Evolutionary conservation across 2,797 vertebrate genomes (phyloP), one percentile per base, ranked within the genome.

Genomic region (Sus cebifrons): DNA sequence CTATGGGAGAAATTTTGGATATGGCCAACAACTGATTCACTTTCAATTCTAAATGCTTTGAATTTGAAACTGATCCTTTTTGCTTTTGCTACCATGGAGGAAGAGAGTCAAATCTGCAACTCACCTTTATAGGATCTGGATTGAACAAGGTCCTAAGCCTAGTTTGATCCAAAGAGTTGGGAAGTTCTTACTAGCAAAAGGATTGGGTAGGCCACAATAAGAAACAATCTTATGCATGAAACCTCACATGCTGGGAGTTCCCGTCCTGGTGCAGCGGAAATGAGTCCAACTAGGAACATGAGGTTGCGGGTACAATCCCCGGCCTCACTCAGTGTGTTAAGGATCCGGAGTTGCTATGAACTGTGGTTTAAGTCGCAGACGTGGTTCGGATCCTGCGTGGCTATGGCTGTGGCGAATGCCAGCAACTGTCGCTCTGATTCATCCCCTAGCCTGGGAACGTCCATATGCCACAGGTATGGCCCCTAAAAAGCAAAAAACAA

Each of bases 21-120:
- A 9, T 15, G n/a, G 29, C 2, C 71, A 64, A 71, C 13, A 77
- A 16, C 7, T 71, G 27, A 86, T 56, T 54, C 14, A 27, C 52
- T 73, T 94, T 23, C 16, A 67, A 70, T 40, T 68, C 18, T 58
- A 32, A 90, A 71, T 8, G 12, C 15, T 83, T 74, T 70, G 21
- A 27, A 62, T 56, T 78, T 88, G 36, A 87, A 85, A 64, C 11
- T 20, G 56, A 62, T 56, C 23, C 52, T 56, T 68, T 93, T 73
- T 16, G 8, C 52, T 86, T 83, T 44, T 60, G 89, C 75, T 86
- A 20, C 75, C 36, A 86, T 36, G 65, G 94, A 97, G 95, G 56
- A 60, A 73, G 32, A 79, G 17, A 40, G 6, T 73, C n/a, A 87
- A 88, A 86, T 14, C 60, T 32, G 9, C 13, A 86, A 52, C 77